Evolutionary conservation across 2,113 vertebrate species (phyloP).

Genomic region (Orcinus orca): DNA sequence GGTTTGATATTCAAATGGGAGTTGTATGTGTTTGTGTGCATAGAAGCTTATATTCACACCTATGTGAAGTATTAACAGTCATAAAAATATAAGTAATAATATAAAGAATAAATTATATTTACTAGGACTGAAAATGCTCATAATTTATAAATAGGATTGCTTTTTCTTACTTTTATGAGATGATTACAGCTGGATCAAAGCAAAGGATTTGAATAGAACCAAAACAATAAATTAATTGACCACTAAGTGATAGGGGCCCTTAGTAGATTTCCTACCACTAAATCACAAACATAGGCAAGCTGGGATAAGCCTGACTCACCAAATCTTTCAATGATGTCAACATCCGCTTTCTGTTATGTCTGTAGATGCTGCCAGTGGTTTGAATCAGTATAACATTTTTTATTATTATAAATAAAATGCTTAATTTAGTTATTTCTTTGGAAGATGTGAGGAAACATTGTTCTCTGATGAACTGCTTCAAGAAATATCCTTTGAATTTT

Average conservation of each 20-base stretch:
- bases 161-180: constrained; percentile 36
- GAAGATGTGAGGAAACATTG: constrained; percentile 29
- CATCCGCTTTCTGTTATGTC: not conserved
- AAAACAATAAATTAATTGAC: constrained; percentile 11
- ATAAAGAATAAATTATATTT: constrained; percentile 8
- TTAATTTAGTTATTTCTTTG: constrained; percentile 19
- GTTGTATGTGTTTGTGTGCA: not conserved
- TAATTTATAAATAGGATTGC: not conserved
- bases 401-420: constrained; percentile 40
- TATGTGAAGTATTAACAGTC: not conserved
- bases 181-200: constrained; percentile 1
- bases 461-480: constrained; percentile 52
- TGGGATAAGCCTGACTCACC: not conserved
- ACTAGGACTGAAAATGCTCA: not conserved
- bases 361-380: not conserved
- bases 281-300: not conserved
- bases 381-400: constrained; percentile 13
- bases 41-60: not conserved
- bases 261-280: not conserved
- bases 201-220: constrained; percentile 7
- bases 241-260: not conserved
- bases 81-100: not conserved
- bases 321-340: not conserved
- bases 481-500: constrained; percentile 53
- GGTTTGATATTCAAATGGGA: not conserved